A percentile compares a stretch with the other conserved stretches of the same genome.
Evolutionary conservation across 2,888 invertebrate genomes (phyloP).

Genomic region (Ennomos erosarius): DNA sequence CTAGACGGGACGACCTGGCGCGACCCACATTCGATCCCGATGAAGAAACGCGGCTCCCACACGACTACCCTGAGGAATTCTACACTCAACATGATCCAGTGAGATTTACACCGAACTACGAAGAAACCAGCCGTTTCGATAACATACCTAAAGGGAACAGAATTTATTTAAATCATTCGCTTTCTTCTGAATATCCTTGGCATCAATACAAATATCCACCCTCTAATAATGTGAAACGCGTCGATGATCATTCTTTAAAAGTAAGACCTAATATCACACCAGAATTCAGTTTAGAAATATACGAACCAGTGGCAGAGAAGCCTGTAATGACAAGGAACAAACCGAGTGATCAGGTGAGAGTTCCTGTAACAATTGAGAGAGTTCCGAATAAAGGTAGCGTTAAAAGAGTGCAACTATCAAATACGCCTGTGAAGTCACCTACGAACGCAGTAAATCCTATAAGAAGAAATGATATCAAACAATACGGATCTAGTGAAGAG

Average conservation of each 20-base stretch:
- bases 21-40: neutral
- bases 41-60: neutral
- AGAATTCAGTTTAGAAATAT: conserved; percentile 23
- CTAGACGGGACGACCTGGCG: neutral
- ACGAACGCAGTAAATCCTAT: conserved; percentile 1
- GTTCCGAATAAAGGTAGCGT: conserved; percentile 56
- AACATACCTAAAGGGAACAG: conserved; percentile 31
- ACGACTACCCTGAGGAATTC: neutral
- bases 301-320: conserved; percentile 13
- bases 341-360: conserved; percentile 20
- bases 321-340: conserved; percentile 10
- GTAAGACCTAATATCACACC: conserved; percentile 16
- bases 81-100: neutral
- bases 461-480: conserved; percentile 14
- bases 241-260: conserved; percentile 8
- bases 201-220: conserved; percentile 12
- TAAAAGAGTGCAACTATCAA: conserved; percentile 50
- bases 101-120: neutral
- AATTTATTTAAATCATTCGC: conserved; percentile 56
- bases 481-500: neutral
- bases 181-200: conserved; percentile 45
- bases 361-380: conserved; percentile 50
- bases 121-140: neutral
- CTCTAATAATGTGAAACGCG: conserved; percentile 6
- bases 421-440: conserved; percentile 54